Evolutionary conservation across 2,888 invertebrate species (phyloP), one percentile per base, ranked within the genome.

Genomic region (Schrankia costaestrigalis): DNA sequence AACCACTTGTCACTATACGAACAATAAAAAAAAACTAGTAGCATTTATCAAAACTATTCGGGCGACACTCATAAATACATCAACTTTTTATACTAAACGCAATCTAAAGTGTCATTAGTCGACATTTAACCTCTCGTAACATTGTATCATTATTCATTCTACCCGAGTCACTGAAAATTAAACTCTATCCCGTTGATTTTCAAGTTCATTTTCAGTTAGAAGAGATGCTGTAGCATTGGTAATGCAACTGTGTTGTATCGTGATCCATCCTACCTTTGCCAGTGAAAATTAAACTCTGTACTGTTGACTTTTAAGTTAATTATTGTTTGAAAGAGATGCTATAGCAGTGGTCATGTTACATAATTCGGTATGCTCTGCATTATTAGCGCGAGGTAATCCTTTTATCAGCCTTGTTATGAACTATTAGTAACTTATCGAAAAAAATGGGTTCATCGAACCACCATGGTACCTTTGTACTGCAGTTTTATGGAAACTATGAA

Each of bases 101-200:
- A 30, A 54, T 52, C 46, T 46, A 12, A 43, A 54, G 26, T 42
- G 43, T 46, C 40, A 52, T 52, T 43, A 46, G 19, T 37, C 40
- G 53, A 56, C 53, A 41, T 52, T 49, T 52, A 34, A 56, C 56
- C 54, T 24, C 17, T 33, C 9, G 6, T 24, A 38, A 48, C 32
- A 31, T 31, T 35, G 32, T 35, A 11, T 15, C 23, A 35, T 31
- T 14, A 9, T 14, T 10, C 11, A 26, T 3, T 9, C 6, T 15
- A 3, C 2, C 13, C 11, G 3, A 7, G 15, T 11, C 3, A 2
- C 11, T 14, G 0, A 19, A 32, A 25, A 14, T 8, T 9, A 3
- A 11, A 37, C 28, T 17, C 8, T 36, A 18, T 3, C 4, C 3
- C 14, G 14, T 27, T 6, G 9, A 15, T 1, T 1, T 12, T 31